phyloP scores from a whole-genome alignment of 2,888 invertebrate genomes.

The Aplocera efformata region DNA sequence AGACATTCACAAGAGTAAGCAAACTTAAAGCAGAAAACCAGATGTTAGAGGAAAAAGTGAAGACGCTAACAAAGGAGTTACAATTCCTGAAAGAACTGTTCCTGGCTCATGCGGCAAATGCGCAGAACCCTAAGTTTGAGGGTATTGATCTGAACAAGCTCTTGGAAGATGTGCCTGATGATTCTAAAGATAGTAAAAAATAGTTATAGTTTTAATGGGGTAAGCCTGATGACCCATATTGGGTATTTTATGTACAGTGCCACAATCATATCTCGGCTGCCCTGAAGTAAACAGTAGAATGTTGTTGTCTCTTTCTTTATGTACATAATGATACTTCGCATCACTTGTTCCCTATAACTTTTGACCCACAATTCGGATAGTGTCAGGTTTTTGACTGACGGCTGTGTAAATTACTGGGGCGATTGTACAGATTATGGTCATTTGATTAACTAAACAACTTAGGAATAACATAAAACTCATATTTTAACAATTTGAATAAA shows the following conservation, averaged over 20 bases:
- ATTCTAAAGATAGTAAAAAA: conserved; percentile 40
- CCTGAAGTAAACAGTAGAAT: too few species aligned
- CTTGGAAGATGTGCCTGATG: conserved; percentile 74
- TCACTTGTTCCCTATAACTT: too few species aligned
- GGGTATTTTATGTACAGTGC: background rate
- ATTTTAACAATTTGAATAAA: too few species aligned
- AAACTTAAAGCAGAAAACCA: conserved; percentile 89
- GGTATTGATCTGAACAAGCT: conserved; percentile 80
- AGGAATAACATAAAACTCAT: too few species aligned
- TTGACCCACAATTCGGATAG: too few species aligned
- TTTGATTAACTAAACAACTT: too few species aligned
- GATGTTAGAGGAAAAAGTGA: conserved; percentile 89
- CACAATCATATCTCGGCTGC: too few species aligned
- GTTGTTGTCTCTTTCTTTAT: too few species aligned
- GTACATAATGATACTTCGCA: too few species aligned
- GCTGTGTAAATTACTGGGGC: too few species aligned
- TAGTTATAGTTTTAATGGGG: conserved; percentile 10
- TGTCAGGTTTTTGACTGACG: too few species aligned
- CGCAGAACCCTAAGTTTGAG: conserved; percentile 75
- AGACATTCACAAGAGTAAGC: conserved; percentile 87
- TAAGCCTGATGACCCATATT: background rate
- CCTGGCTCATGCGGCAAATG: conserved; percentile 87
- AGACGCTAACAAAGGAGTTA: conserved; percentile 89
- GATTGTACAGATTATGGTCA: too few species aligned
- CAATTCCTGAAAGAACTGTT: conserved; percentile 90